Base-by-base conservation (phyloP, 2,888 invertebrate species). In the Gymnocheta viridis region DNA sequence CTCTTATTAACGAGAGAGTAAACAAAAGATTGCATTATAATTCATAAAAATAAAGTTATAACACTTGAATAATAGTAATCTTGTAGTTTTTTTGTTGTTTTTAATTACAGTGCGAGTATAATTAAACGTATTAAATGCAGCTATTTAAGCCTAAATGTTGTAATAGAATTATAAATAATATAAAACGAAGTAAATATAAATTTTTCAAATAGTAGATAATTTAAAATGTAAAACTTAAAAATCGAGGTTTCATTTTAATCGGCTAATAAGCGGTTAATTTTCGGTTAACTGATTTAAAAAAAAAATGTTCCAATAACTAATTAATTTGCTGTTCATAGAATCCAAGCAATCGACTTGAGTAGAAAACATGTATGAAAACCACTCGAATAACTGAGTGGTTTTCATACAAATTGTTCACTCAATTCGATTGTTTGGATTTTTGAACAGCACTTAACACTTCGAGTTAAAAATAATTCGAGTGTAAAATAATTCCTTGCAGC, bases 61-160 rank as follows among this genome's bases (percentile, higher is more conserved):
- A 70, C 62, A 41, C 79, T 56, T 74, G 66, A 60, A 64, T 74
- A 69, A 79, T 72, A 49, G 29, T 19, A 77, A 82, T 62, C 41
- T 41, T 66, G 60, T 72, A 60, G 32, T 66, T 70, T 82, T 78
- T 78, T 41, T 66, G 60, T 72, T 54, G 32, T 66, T 70, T 82
- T 78, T 78, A 78, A 82, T 78, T 73, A 35, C 12, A 41, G 7
- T 6, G 7, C 2, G n/a, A 60, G 7, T 82, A 44, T 32, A 72
- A 82, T 82, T 82, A 82, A 64, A 76, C 24, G 17, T 22, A 69
- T n/a, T 3, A 41, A 60, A 72, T 51, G 12, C 19, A 54, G 27
- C 6, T 17, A 64, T 64, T 51, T 27, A 35, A 49, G 47, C 17
- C 29, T 54, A 54, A n/a, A 38, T 38, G n/a, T 24, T 62, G 60